Conservation (phyloP, 2,888 invertebrate genomes). For the Archips xylosteana region DNA sequence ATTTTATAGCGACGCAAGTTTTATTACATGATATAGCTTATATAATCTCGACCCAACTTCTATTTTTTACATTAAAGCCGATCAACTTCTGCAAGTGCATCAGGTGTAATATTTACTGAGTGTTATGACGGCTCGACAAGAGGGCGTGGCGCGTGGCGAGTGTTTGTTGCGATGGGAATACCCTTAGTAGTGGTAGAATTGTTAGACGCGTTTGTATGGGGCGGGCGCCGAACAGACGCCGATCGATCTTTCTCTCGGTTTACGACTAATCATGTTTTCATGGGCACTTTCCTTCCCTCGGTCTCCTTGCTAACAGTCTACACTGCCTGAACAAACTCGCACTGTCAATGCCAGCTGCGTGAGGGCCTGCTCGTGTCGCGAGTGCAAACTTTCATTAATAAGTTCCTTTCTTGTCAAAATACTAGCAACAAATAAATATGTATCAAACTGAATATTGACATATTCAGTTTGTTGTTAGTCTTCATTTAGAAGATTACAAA, state of each 20-base stretch:
- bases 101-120: conserved; percentile 15
- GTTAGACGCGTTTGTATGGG: conserved; percentile 46
- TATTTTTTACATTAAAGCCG: background rate
- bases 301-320: conserved; percentile 29
- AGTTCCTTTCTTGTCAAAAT: conserved; percentile 7
- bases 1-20: background rate
- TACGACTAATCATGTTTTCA: conserved; percentile 73
- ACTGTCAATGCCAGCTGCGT: conserved; percentile 15
- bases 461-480: too few relatives aligned
- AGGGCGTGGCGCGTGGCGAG: conserved; percentile 24
- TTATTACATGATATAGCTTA: background rate
- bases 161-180: conserved; percentile 25
- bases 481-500: too few relatives aligned
- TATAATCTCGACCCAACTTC: background rate
- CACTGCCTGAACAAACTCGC: conserved; percentile 10
- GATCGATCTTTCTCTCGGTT: conserved; percentile 74
- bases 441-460: background rate
- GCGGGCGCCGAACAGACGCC: conserved; percentile 72
- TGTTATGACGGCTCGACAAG: conserved; percentile 32
- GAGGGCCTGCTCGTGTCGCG: conserved; percentile 22
- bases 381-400: conserved; percentile 33
- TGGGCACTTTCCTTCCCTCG: conserved; percentile 53
- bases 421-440: background rate
- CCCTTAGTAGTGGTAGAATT: conserved; percentile 42
- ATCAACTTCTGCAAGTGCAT: conserved; percentile 6